phyloP scores from a whole-genome alignment of 2,113 vertebrate species.

The Conger conger region DNA sequence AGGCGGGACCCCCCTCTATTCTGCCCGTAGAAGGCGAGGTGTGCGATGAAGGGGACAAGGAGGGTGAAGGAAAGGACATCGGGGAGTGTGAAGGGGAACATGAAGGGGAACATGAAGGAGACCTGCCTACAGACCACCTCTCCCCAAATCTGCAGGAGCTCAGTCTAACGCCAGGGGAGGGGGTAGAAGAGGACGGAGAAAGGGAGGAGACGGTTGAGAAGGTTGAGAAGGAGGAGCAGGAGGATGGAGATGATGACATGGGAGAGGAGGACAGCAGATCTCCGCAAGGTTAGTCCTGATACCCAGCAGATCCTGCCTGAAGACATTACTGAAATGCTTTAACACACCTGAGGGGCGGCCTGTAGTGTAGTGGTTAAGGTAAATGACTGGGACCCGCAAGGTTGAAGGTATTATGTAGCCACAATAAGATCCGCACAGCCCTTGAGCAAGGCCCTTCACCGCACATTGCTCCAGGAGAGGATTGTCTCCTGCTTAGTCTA shows the following conservation, averaged over 20 bases:
- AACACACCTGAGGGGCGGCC: not conserved
- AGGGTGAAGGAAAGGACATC: constrained; percentile 29
- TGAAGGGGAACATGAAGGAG: constrained; percentile 38
- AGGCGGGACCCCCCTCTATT: constrained; percentile 80
- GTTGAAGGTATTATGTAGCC: too few relatives aligned
- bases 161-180: constrained; percentile 45
- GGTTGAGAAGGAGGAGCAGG: constrained; percentile 33
- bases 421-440: too few relatives aligned
- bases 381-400: too few relatives aligned
- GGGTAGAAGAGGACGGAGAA: constrained; percentile 43
- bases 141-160: constrained; percentile 53
- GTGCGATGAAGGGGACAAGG: constrained; percentile 38
- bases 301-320: not conserved
- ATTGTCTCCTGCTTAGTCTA: too few relatives aligned
- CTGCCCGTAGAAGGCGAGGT: constrained; percentile 54
- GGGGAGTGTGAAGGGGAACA: constrained; percentile 39
- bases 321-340: not conserved
- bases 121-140: constrained; percentile 34
- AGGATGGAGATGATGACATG: constrained; percentile 33
- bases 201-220: constrained; percentile 38
- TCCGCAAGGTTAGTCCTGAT: constrained; percentile 73
- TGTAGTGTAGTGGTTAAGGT: too few relatives aligned
- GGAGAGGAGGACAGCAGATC: constrained; percentile 63
- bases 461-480: too few relatives aligned
- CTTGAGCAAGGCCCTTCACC: too few relatives aligned